Evolutionary conservation across 2,888 invertebrate genomes (phyloP), one percentile per base, ranked within the genome.

Genomic region (Plebejus melissa): DNA sequence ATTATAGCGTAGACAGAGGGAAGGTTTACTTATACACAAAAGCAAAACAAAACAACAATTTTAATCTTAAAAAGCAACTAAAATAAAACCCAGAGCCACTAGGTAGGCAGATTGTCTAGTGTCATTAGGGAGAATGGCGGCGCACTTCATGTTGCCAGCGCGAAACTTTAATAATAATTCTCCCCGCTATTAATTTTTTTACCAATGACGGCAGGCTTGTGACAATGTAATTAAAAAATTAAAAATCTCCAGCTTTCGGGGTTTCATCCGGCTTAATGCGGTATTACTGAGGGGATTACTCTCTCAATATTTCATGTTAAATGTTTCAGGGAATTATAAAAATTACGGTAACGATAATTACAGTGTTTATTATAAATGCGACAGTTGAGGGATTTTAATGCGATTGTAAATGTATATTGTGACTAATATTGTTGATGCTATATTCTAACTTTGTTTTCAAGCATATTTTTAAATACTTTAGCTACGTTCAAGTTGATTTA

Each of bases 91-190:
- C 80, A 80, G 76, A 77, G 77, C 80, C 79, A 80, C 80, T 77
- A 76, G 76, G 79, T 79, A 79, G 82, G 80, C 80, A 80, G 80
- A 79, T 75, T 77, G 80, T 85, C 80, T 85, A 87, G 87, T 86
- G 85, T 86, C 87, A 89, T 89, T 88, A 88, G 80, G 78, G 83
- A 84, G 83, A 85, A 88, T 87, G 85, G 84, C 85, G 85, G 82
- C 81, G 82, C 82, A 83, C 81, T 86, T 84, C 84, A 86, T 86
- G 87, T 87, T 88, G 84, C 87, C 85, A 85, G 83, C 84, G 82
- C 78, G 79, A 81, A 81, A 80, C 79, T 80, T 81, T 80, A 81
- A 32, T 32, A 32, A 32, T 32, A 32, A 82, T 82, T 81, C 80
- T 80, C 81, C 79, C 78, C 78, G 82, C 81, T 82, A 83, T 82